A percentile compares a stretch with the other conserved stretches of the same genome.
Evolutionary conservation across 2,797 vertebrate genomes (phyloP).

Genomic region (Peromyscus nudipes): DNA sequence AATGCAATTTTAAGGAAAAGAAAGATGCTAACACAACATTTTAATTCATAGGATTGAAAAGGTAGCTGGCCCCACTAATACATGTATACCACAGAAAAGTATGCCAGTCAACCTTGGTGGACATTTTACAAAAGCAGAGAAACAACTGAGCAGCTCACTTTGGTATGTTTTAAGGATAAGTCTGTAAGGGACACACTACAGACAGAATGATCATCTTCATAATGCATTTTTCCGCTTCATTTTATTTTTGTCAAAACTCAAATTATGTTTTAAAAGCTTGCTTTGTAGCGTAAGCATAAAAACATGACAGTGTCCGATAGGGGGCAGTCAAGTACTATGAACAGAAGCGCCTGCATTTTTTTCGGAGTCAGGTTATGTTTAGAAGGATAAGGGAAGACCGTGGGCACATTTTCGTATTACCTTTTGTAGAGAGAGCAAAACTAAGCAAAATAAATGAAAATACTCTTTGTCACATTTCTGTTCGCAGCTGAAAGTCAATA

Average conservation of each 20-base stretch:
- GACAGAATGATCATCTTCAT: neutral
- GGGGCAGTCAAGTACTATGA: slow-evolving; percentile 89
- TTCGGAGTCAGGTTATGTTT: slow-evolving; percentile 29
- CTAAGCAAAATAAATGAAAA: slow-evolving; percentile 85
- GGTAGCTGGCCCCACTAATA: neutral
- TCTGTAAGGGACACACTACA: neutral
- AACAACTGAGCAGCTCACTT: neutral
- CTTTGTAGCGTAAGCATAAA: neutral
- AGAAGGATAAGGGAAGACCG: slow-evolving; percentile 75
- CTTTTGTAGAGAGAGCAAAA: slow-evolving; percentile 85
- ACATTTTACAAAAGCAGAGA: slow-evolving; percentile 26
- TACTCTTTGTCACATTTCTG: slow-evolving; percentile 63
- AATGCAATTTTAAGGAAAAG: neutral
- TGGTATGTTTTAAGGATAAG: neutral
- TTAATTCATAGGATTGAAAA: neutral
- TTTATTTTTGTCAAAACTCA: slow-evolving; percentile 48
- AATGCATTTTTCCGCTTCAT: neutral
- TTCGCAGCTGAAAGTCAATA: slow-evolving; percentile 81
- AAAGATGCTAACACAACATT: neutral
- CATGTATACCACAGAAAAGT: neutral
- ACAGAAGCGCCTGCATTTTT: slow-evolving; percentile 69
- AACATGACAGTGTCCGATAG: slow-evolving; percentile 86
- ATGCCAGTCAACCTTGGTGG: neutral
- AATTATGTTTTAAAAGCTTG: neutral
- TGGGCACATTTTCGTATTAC: slow-evolving; percentile 82